Evolutionary conservation across 2,888 invertebrate genomes (phyloP).

Genomic region (Lepidocyrtinus sp.): DNA sequence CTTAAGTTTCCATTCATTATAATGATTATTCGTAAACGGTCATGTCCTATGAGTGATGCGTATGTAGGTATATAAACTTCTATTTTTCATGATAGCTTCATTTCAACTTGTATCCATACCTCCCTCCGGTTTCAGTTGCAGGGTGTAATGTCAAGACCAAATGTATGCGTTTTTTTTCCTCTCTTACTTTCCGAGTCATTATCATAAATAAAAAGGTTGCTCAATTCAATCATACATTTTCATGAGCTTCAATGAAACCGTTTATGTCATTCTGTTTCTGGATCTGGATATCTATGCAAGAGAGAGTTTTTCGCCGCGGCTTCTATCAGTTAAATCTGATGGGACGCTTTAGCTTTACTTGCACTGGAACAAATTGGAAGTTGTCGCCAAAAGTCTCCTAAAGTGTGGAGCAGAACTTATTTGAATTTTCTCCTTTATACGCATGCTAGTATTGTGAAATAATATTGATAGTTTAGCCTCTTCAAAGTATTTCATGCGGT

Average conservation of each 20-base stretch:
- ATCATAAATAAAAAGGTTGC: slow-evolving; percentile 33
- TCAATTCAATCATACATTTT: slow-evolving; percentile 52
- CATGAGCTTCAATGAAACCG: slow-evolving; percentile 45
- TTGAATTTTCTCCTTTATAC: no score
- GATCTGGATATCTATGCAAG: no score
- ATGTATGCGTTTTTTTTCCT: slow-evolving; percentile 1
- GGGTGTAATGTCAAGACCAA: slow-evolving; percentile 21
- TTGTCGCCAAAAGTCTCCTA: no score
- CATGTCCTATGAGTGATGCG: slow-evolving; percentile 3
- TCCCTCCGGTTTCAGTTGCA: slow-evolving; percentile 1
- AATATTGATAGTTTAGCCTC: slow-evolving; percentile 14
- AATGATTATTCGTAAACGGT: background rate
- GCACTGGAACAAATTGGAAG: no score
- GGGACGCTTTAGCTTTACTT: no score
- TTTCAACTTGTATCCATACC: background rate
- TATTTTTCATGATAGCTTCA: slow-evolving; percentile 7
- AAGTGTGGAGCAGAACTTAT: no score
- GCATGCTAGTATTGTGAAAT: background rate
- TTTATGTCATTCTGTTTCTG: slow-evolving; percentile 16
- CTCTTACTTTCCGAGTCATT: slow-evolving; percentile 3
- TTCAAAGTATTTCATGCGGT: no score
- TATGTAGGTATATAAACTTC: slow-evolving; percentile 3
- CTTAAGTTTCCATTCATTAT: slow-evolving; percentile 7
- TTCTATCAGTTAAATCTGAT: slow-evolving; percentile 1
- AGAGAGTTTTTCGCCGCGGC: no score